phyloP scores from a whole-genome alignment of 2,113 vertebrate species.

The Eulemur macaco region DNA sequence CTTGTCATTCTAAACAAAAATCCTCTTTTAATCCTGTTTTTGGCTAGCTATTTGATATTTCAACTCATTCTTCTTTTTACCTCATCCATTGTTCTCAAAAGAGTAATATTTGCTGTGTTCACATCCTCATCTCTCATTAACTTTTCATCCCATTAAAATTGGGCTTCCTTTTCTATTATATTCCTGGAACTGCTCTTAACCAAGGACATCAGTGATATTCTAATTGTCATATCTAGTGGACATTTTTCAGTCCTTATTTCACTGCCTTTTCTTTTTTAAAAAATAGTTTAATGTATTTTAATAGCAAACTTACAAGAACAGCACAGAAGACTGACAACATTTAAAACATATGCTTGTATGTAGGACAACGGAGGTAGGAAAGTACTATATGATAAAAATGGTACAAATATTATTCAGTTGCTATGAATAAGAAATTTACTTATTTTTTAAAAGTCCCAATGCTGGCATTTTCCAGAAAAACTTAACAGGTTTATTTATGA shows the following conservation, averaged over 20 bases:
- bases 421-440: neutral
- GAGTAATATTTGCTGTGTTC: neutral
- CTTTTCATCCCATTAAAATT: neutral
- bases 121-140: neutral
- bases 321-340: constrained; percentile 89
- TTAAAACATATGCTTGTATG: constrained; percentile 88
- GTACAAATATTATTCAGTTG: neutral
- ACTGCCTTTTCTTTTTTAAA: neutral
- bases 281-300: constrained; percentile 87
- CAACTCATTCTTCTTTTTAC: neutral
- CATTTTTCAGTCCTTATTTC: neutral
- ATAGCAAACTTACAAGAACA: constrained; percentile 90
- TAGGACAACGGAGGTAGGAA: constrained; percentile 82
- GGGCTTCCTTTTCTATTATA: neutral
- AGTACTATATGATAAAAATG: neutral
- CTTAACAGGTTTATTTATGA: neutral
- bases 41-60: neutral
- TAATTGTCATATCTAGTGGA: neutral
- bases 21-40: neutral
- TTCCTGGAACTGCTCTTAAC: neutral
- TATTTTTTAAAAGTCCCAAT: neutral
- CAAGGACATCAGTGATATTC: neutral
- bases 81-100: neutral
- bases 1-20: neutral
- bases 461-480: neutral